These are phyloP conservation scores for Apis laboriosa DNA, from an alignment of 1,140 invertebrate genomes.

Conservation along the genomic window DNA sequence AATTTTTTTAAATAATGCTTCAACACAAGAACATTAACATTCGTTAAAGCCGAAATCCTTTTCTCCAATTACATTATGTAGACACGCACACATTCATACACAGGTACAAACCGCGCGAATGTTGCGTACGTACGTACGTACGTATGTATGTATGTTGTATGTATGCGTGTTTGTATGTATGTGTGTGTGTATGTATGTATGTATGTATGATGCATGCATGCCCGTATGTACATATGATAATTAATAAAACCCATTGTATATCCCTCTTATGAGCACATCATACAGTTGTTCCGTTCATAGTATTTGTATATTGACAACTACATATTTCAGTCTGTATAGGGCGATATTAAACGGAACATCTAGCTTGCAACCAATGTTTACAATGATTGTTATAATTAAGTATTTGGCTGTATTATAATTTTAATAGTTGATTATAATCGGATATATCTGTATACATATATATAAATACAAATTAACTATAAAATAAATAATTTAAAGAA, in stretches of 20 bases:
- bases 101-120: slow-evolving; percentile 41
- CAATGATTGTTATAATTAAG: slow-evolving; percentile 73
- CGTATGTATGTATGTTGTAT: slow-evolving; percentile 4
- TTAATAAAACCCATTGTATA: slow-evolving; percentile 69
- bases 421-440: slow-evolving; percentile 76
- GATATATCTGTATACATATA: slow-evolving; percentile 70
- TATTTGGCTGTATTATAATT: slow-evolving; percentile 79
- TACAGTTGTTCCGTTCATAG: slow-evolving; percentile 51
- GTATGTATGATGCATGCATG: slow-evolving; percentile 47
- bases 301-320: slow-evolving; percentile 48
- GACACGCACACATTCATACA: slow-evolving; percentile 49
- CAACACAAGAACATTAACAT: slow-evolving; percentile 14
- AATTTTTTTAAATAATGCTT: not conserved
- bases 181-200: slow-evolving; percentile 34
- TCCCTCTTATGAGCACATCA: slow-evolving; percentile 67
- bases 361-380: slow-evolving; percentile 72
- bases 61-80: slow-evolving; percentile 44
- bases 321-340: slow-evolving; percentile 33
- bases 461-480: slow-evolving; percentile 70
- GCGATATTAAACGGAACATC: slow-evolving; percentile 56
- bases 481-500: slow-evolving; percentile 68
- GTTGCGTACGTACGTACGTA: slow-evolving; percentile 34
- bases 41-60: slow-evolving; percentile 27
- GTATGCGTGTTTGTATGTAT: slow-evolving; percentile 16
- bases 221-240: slow-evolving; percentile 60